Base-by-base conservation (phyloP, 2,888 invertebrate species). In the Thumatha senex region DNA sequence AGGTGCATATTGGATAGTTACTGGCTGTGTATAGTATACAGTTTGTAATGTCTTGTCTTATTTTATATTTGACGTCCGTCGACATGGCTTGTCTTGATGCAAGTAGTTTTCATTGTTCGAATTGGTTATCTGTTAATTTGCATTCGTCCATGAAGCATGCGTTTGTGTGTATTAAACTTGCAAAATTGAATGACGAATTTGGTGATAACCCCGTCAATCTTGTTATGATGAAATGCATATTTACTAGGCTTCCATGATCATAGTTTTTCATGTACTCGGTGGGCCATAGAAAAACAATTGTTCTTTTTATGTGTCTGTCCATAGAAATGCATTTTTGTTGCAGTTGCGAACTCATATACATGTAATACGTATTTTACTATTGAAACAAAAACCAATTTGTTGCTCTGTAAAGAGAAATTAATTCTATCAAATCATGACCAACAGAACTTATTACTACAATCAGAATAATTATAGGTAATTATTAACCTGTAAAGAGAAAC, bases 21-120 rank as follows among this genome's bases (percentile, higher is more conserved):
- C 58, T 58, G 0, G 42, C 41, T 8, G 61, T 61, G 33, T 58
- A 58, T 12, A 53, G 13, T 7, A 45, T 15, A 11, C 52, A 53
- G 0, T 54, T 35, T 29, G 11, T 45, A 1, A 61, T 29, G 31
- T 56, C 41, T 3, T 51, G 46, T 10, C 65, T 14, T 0, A 34
- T 24, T 48, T 66, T 66, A 18, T 63, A 63, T 52, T 67, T 60
- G 0, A 67, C 40, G 11, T 67, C 67, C 0, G 70, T 72, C 0
- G 39, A 51, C 69, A 72, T 71, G 0, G 65, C 58, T 11, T 45
- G 15, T 18, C 72, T 46, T 0, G 57, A 52, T 0, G 71, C 70
- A 0, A 75, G 12, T 7, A 72, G 7, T 52, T 76, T 76, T 71
- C 72, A 78, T 24, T 75, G 77, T 40, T 77, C 70, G 18, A 74